Conservation (phyloP, 2,113 vertebrate species). For the Lutjanus erythropterus region DNA sequence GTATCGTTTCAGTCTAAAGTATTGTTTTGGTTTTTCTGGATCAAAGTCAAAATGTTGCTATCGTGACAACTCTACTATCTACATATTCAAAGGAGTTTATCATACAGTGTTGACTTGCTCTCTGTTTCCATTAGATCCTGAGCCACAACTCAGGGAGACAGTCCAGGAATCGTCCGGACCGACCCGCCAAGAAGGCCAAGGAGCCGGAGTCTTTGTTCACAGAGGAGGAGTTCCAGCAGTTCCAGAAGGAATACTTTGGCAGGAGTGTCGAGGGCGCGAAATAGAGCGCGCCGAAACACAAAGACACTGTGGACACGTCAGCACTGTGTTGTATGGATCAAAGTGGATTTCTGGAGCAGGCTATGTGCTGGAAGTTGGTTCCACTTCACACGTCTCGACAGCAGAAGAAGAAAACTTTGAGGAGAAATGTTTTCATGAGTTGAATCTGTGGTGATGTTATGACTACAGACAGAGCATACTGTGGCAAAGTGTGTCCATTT, state of each 20-base stretch:
- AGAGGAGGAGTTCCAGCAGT: conserved; percentile 84
- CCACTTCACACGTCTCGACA: neutral
- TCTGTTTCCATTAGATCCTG: conserved; percentile 72
- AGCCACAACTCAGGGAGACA: conserved; percentile 75
- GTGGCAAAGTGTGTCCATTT: neutral
- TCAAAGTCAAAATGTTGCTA: too few relatives aligned
- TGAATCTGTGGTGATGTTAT: neutral
- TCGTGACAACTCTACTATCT: too few relatives aligned
- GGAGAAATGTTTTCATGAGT: neutral
- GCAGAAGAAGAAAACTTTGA: neutral
- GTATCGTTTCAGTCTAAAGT: too few relatives aligned
- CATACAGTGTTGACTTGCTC: neutral
- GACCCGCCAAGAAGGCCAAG: conserved; percentile 31
- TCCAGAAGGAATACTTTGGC: conserved; percentile 87
- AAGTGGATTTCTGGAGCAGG: neutral
- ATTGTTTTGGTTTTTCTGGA: too few relatives aligned
- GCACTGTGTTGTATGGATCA: neutral
- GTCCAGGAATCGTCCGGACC: conserved; percentile 64
- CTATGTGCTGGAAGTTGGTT: neutral
- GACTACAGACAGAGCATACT: neutral
- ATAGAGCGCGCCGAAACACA: neutral
- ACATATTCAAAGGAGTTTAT: neutral
- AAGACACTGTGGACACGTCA: neutral
- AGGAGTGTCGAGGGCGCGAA: conserved; percentile 67
- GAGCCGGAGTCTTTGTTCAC: conserved; percentile 80